Evolutionary conservation across 2,797 vertebrate genomes (phyloP).

Genomic region (Acrossocheilus wenchowensis): DNA sequence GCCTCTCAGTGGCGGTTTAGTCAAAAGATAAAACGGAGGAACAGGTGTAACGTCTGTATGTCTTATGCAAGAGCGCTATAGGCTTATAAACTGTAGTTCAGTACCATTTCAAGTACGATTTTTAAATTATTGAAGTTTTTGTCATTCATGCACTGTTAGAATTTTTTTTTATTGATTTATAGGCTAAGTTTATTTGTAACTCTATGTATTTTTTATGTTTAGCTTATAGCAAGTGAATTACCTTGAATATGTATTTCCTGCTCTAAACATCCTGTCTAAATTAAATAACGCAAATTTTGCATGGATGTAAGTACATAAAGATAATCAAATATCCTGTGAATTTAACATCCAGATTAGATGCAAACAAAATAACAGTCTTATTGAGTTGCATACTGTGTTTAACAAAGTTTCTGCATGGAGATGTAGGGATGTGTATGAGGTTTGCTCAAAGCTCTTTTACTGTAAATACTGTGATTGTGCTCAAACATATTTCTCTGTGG

Average conservation of each 20-base stretch:
- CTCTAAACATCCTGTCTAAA: constrained; percentile 8
- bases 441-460: constrained; percentile 32
- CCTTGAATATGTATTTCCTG: background rate
- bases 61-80: background rate
- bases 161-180: too few relatives aligned
- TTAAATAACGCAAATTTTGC: background rate
- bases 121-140: background rate
- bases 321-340: constrained; percentile 8
- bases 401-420: constrained; percentile 42
- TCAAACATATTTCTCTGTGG: constrained; percentile 46
- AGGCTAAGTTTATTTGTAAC: background rate
- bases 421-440: constrained; percentile 51
- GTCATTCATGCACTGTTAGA: background rate
- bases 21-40: background rate
- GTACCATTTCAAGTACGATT: background rate
- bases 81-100: background rate
- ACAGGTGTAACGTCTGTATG: constrained; percentile 28
- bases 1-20: background rate
- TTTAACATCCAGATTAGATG: background rate
- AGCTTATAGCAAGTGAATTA: background rate
- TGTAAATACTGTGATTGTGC: constrained; percentile 64
- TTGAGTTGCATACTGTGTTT: constrained; percentile 18
- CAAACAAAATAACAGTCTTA: constrained; percentile 26
- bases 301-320: background rate
- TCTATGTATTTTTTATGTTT: background rate